A percentile compares a stretch with the other conserved stretches of the same genome.
phyloP scores from a whole-genome alignment of 2,797 vertebrate genomes.

The Micromesistius poutassou region DNA sequence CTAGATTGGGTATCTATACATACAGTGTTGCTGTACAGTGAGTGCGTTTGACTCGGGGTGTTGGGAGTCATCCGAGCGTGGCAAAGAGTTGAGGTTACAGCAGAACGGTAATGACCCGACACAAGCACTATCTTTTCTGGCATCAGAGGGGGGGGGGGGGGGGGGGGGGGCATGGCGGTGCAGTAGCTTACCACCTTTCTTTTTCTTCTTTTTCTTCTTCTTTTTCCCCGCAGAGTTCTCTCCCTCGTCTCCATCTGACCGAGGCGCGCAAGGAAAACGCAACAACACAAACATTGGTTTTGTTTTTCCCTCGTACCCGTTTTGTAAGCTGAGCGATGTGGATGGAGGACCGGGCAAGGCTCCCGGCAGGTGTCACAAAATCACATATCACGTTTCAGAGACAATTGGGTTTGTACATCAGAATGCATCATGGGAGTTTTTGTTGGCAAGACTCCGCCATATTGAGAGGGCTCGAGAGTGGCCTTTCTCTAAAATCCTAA shows the following conservation, averaged over 20 bases:
- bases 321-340: slow-evolving; percentile 42
- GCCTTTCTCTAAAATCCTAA: no score
- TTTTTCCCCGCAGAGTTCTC: slow-evolving; percentile 88
- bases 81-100: neutral
- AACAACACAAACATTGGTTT: slow-evolving; percentile 40
- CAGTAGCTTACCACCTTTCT: slow-evolving; percentile 86
- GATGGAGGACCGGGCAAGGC: slow-evolving; percentile 30
- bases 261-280: slow-evolving; percentile 15
- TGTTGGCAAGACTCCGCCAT: no score
- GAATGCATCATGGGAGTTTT: neutral
- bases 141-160: neutral
- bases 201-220: slow-evolving; percentile 98
- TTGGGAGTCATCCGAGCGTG: neutral
- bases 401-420: slow-evolving; percentile 6
- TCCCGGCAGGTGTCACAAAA: slow-evolving; percentile 34
- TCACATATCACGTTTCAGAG: slow-evolving; percentile 46
- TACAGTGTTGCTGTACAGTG: no score
- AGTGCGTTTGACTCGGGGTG: neutral
- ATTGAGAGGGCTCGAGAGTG: no score
- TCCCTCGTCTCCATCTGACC: slow-evolving; percentile 89
- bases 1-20: no score
- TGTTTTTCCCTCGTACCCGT: slow-evolving; percentile 43
- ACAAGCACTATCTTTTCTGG: neutral
- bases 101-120: neutral
- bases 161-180: neutral